Percentiles rank a stretch among this genome's conserved stretches.
Evolutionary conservation across 2,113 vertebrate genomes (phyloP).

Genomic region (Dipodomys spectabilis): DNA sequence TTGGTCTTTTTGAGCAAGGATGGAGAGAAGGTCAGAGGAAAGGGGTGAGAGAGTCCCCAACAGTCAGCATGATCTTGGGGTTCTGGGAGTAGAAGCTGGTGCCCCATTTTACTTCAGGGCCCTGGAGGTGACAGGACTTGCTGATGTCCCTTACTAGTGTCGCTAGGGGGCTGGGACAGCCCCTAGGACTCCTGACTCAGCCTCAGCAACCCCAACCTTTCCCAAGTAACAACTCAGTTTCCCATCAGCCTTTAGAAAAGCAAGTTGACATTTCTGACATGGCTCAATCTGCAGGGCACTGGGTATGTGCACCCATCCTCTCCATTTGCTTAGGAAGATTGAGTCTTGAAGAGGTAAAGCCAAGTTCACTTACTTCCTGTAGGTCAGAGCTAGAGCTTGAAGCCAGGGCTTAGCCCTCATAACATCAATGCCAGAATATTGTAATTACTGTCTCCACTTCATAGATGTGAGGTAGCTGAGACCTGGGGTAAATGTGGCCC

Average conservation of each 20-base stretch:
- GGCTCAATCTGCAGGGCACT: not conserved
- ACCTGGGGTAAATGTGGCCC: not conserved
- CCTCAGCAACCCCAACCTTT: not conserved
- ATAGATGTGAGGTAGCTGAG: not conserved
- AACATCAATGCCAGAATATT: not conserved
- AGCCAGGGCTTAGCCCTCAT: not conserved
- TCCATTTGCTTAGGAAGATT: not conserved
- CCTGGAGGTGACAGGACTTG: not conserved
- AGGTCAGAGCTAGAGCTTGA: not conserved
- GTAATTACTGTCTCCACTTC: not conserved
- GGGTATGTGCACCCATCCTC: accelerated
- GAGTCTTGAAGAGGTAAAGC: not conserved
- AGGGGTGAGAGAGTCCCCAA: not conserved
- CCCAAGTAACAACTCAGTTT: not conserved
- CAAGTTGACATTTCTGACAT: not conserved
- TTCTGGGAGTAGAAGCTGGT: not conserved
- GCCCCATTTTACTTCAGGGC: not conserved
- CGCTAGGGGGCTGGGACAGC: not conserved
- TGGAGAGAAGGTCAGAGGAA: not conserved
- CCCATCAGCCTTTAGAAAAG: not conserved
- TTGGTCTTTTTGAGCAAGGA: not conserved
- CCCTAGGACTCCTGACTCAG: not conserved
- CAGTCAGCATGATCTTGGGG: not conserved
- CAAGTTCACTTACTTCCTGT: not conserved
- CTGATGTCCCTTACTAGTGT: not conserved